Evolutionary conservation across 2,797 vertebrate species (phyloP), one percentile per base, ranked within the genome.

Genomic region (Hippocampus kuda): DNA sequence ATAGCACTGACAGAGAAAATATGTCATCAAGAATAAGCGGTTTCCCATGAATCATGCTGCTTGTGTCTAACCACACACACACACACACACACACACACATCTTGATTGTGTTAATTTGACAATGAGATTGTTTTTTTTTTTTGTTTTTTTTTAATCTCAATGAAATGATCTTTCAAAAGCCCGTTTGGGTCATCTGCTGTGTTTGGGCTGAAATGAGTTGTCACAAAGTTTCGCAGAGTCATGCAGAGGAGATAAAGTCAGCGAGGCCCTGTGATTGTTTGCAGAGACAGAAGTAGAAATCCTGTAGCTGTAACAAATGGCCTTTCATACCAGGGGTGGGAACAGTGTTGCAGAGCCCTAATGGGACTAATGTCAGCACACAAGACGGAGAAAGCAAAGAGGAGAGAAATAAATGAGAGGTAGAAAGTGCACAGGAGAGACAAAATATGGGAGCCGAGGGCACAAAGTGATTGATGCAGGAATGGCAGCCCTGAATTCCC

Each of bases 221-320:
- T 78, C 80, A 73, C 70, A 70, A 69, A 67, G 75, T 60, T 79
- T 77, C 67, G 68, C 57, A 69, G 73, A 80, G 56, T 80, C 13
- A 2, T 66, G 48, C 38, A 22, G 74, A 77, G 66, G 75, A 83
- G 85, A 85, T 81, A 79, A 85, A 81, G 79, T 86, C 80, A 78
- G 67, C 67, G 65, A 74, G 75, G 24, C 22, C 27, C 48, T 53
- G 53, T 46, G 56, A 44, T 49, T 71, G 27, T 59, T 44, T 67
- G 30, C 60, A 48, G 66, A 30, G 54, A 71, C 68, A 66, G 42
- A 77, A 76, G 79, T 61, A 66, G 27, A 74, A 75, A 70, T 70
- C 72, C 66, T 69, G 54, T 69, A 18, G 63, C 80, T 72, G 60
- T 77, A 79, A 84, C 81, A 86, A 84, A 86, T 81, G 74, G 73